phyloP scores from a whole-genome alignment of 1,140 invertebrate species.

The Scaptomyza hsui region DNA sequence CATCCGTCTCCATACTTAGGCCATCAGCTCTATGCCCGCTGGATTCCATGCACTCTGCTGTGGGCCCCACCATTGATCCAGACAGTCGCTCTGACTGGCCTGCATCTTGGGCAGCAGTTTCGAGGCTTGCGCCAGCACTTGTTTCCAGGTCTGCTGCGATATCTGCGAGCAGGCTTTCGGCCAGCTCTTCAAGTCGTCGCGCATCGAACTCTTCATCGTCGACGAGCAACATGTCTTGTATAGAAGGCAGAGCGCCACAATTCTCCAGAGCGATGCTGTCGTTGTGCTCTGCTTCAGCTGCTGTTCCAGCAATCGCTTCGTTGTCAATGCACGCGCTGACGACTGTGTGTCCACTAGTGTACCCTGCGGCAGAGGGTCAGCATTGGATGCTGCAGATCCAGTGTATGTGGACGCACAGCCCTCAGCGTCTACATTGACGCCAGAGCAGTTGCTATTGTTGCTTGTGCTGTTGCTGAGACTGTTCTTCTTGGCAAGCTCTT shows the following conservation, averaged over 20 bases:
- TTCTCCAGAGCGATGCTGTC: conserved; percentile 87
- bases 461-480: conserved; percentile 42
- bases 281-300: conserved; percentile 82
- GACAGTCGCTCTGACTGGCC: conserved; percentile 77
- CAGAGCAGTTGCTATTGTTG: conserved; percentile 35
- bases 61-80: conserved; percentile 90
- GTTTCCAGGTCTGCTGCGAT: conserved; percentile 90
- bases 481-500: conserved; percentile 50
- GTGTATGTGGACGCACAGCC: conserved; percentile 85
- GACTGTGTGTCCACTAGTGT: conserved; percentile 86
- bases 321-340: conserved; percentile 74
- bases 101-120: conserved; percentile 83
- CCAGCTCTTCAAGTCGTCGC: conserved; percentile 90
- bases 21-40: conserved; percentile 86
- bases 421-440: conserved; percentile 85
- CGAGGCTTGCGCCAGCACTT: conserved; percentile 85
- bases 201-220: conserved; percentile 88
- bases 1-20: conserved; percentile 50
- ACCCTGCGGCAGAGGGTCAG: conserved; percentile 92
- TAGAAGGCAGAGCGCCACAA: conserved; percentile 90
- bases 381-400: conserved; percentile 91
- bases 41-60: conserved; percentile 92
- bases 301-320: conserved; percentile 41
- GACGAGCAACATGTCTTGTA: conserved; percentile 90
- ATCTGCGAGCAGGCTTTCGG: conserved; percentile 91